Evolutionary conservation across 1,140 invertebrate genomes (phyloP), one percentile per base, ranked within the genome.

Genomic region (Spodoptera litura): DNA sequence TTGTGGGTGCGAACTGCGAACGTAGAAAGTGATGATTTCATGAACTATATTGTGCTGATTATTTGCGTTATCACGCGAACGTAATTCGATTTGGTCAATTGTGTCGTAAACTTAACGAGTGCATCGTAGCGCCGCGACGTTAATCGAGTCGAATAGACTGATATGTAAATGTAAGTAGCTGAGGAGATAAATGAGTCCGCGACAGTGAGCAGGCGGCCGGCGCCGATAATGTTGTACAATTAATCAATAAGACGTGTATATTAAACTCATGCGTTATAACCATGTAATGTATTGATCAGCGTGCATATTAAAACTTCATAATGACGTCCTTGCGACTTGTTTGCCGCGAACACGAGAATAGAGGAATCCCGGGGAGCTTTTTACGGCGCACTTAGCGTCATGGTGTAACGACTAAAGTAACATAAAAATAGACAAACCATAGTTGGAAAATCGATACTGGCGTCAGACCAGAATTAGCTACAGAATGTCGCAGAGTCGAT

Each of bases 1-100:
- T 83, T 83, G 75, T 85, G 83, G 86, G 83, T 88, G 85, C 83
- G 79, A 83, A 84, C 81, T 62, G 81, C 49, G 75, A 79, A 72
- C 83, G 78, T 90, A 88, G 89, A 92, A 92, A 90, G 89, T 90
- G 86, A 87, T 86, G 80, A 87, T 88, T 89, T 79, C 78, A 62
- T 77, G 78, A 81, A 81, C 78, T 74, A 74, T 83, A 83, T 78
- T 68, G 71, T 78, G 76, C 49, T 58, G 68, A 62, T 59, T 79
- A 58, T 81, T 73, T 77, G 74, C 71, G 35, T 74, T 77, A 15
- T 64, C 68, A 81, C 51, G 59, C 59, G 44, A 64, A 64, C 20
- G 20, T 58, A 52, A 70, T 61, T 61, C 58, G 8, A 64, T 64
- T 62, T 66, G 38, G 9, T 51, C 44, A 68, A 52, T 27, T 31